phyloP scores from a whole-genome alignment of 2,797 vertebrate genomes.

The Cynodonichthys magdalenae region DNA sequence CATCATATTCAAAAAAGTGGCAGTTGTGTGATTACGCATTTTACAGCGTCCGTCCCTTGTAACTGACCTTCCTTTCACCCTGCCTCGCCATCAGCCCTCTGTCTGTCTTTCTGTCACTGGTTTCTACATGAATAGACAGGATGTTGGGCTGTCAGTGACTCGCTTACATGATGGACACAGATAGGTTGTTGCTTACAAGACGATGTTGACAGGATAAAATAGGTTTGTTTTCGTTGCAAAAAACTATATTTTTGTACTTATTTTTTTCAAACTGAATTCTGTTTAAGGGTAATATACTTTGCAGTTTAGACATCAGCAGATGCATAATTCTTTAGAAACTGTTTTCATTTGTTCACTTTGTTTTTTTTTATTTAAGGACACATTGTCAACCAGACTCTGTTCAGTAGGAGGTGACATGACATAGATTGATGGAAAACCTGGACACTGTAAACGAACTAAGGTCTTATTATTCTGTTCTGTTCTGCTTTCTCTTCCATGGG shows the following conservation, averaged over 20 bases:
- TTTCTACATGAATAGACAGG: conserved; percentile 25
- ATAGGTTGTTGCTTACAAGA: conserved; percentile 14
- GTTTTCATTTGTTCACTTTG: conserved; percentile 14
- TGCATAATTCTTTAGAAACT: background rate
- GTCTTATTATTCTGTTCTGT: conserved; percentile 49
- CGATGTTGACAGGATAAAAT: background rate
- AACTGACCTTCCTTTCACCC: conserved; percentile 51
- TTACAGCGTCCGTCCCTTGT: conserved; percentile 50
- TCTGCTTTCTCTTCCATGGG: conserved; percentile 34
- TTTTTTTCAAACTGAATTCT: background rate
- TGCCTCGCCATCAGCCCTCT: conserved; percentile 13
- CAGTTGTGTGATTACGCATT: conserved; percentile 52
- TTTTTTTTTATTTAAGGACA: conserved; percentile 50
- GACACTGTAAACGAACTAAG: conserved; percentile 48
- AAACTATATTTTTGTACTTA: background rate
- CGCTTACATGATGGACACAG: conserved; percentile 3
- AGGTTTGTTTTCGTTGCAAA: background rate
- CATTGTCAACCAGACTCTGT: conserved; percentile 19
- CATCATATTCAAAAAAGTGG: conserved; percentile 71
- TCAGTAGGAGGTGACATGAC: conserved; percentile 18
- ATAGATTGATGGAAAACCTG: conserved; percentile 36
- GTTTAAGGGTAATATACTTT: background rate
- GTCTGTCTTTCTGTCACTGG: conserved; percentile 17
- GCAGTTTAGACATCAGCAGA: background rate
- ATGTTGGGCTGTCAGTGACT: conserved; percentile 1